Evolutionary conservation across 1,140 invertebrate genomes (phyloP).

Genomic region (Heliconius eleuchia): DNA sequence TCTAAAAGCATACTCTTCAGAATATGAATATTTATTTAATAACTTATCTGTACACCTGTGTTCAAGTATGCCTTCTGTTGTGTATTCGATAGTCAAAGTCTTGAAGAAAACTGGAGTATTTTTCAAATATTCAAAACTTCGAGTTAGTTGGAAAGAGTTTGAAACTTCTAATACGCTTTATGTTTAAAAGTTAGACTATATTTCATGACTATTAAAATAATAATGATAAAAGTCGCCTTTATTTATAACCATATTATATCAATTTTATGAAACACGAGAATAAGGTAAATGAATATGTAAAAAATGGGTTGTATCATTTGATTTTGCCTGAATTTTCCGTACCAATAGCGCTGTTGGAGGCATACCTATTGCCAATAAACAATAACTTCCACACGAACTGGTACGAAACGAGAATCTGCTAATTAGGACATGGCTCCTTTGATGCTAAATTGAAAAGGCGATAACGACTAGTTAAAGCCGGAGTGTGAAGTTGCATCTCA

Average conservation of each 20-base stretch:
- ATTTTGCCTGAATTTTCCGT: conserved; percentile 77
- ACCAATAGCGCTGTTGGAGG: conserved; percentile 57
- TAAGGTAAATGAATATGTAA: conserved; percentile 32
- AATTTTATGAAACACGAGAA: not conserved
- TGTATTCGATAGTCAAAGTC: conserved; percentile 37
- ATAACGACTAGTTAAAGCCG: conserved; percentile 53
- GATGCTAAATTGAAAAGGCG: conserved; percentile 74
- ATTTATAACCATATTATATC: not conserved
- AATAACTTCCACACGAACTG: conserved; percentile 73
- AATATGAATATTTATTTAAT: conserved; percentile 43
- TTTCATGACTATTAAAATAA: conserved; percentile 5
- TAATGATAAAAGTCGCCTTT: not conserved
- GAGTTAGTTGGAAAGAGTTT: conserved; percentile 18
- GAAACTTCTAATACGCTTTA: conserved; percentile 23
- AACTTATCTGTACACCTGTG: conserved; percentile 38
- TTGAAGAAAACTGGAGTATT: conserved; percentile 30
- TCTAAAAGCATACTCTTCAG: conserved; percentile 34
- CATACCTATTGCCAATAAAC: conserved; percentile 75
- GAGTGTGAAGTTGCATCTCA: conserved; percentile 13
- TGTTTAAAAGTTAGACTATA: conserved; percentile 3
- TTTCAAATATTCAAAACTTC: conserved; percentile 39
- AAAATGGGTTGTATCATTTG: conserved; percentile 55
- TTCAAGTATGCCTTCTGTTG: conserved; percentile 28
- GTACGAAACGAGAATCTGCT: conserved; percentile 66
- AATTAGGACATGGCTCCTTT: conserved; percentile 77